Percentiles rank a stretch among this genome's conserved stretches.
These are phyloP conservation scores for Chaenocephalus aceratus DNA, from an alignment of 2,113 vertebrate genomes.

Conservation along the genomic window DNA sequence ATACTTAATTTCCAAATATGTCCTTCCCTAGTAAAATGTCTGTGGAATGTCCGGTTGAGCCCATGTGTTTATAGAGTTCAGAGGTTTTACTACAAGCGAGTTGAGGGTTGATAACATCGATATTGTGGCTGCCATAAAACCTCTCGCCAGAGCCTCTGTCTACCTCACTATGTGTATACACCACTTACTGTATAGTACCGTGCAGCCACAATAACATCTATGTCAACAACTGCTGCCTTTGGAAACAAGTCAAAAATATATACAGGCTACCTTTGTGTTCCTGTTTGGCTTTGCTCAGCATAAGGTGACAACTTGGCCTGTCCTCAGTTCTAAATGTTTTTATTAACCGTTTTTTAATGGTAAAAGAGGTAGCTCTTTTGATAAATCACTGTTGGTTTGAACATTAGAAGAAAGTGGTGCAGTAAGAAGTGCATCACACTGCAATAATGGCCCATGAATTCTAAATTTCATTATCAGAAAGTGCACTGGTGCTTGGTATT, in stretches of 20 bases:
- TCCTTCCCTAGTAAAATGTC: too few relatives aligned
- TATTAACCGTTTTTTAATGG: slow-evolving; percentile 15
- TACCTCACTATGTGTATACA: background rate
- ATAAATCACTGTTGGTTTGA: background rate
- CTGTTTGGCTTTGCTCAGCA: background rate
- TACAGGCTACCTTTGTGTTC: slow-evolving; percentile 5
- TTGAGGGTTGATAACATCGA: too few relatives aligned
- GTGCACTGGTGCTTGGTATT: slow-evolving; percentile 63
- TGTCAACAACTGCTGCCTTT: slow-evolving; percentile 27
- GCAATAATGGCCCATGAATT: slow-evolving; percentile 20
- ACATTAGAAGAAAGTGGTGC: background rate
- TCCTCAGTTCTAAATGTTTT: background rate
- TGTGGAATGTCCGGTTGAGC: too few relatives aligned
- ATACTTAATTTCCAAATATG: too few relatives aligned
- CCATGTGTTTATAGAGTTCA: too few relatives aligned
- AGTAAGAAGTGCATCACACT: slow-evolving; percentile 9
- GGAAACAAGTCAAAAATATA: slow-evolving; percentile 34
- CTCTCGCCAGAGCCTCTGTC: background rate
- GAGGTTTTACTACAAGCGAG: too few relatives aligned
- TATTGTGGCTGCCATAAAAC: too few relatives aligned
- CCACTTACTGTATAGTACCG: slow-evolving; percentile 2
- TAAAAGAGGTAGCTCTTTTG: background rate
- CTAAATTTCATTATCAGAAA: slow-evolving; percentile 53
- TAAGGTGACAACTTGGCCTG: background rate
- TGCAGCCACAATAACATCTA: slow-evolving; percentile 32